A percentile compares a stretch with the other conserved stretches of the same genome.
Evolutionary conservation across 1,140 invertebrate genomes (phyloP).

Genomic region (Thaumatotibia leucotreta): DNA sequence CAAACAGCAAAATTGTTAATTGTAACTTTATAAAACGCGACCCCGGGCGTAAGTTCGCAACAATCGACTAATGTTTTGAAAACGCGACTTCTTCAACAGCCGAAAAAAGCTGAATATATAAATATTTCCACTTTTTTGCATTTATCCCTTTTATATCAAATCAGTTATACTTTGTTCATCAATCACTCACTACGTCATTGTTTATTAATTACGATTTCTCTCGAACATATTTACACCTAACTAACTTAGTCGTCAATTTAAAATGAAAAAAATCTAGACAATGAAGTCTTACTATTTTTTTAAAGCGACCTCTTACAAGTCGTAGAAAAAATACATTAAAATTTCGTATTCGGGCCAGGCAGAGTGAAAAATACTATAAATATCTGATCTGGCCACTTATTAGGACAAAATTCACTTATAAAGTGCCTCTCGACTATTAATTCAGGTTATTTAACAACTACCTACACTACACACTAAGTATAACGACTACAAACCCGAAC

Average conservation of each 20-base stretch:
- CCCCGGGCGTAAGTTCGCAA: neutral
- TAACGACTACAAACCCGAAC: neutral
- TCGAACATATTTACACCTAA: constrained; percentile 13
- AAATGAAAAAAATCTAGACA: constrained; percentile 1
- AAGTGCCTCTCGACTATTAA: neutral
- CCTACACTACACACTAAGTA: neutral
- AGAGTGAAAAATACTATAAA: constrained; percentile 11
- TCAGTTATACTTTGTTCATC: constrained; percentile 10
- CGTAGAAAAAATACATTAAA: constrained; percentile 14
- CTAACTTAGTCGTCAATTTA: constrained; percentile 11
- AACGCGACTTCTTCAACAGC: neutral
- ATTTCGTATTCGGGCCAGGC: constrained; percentile 5
- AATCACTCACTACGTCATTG: constrained; percentile 12
- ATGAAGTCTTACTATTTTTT: neutral
- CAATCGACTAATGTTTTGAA: neutral
- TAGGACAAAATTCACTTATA: constrained; percentile 11
- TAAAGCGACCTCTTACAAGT: neutral
- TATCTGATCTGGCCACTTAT: neutral
- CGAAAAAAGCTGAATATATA: neutral
- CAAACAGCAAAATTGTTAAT: no score
- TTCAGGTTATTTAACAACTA: neutral
- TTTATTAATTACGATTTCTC: constrained; percentile 12
- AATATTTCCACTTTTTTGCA: neutral
- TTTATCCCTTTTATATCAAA: constrained; percentile 10
- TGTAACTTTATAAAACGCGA: no score